These are phyloP conservation scores for Cichladusa arquata DNA, from an alignment of 2,113 vertebrate species.

Conservation along the genomic window DNA sequence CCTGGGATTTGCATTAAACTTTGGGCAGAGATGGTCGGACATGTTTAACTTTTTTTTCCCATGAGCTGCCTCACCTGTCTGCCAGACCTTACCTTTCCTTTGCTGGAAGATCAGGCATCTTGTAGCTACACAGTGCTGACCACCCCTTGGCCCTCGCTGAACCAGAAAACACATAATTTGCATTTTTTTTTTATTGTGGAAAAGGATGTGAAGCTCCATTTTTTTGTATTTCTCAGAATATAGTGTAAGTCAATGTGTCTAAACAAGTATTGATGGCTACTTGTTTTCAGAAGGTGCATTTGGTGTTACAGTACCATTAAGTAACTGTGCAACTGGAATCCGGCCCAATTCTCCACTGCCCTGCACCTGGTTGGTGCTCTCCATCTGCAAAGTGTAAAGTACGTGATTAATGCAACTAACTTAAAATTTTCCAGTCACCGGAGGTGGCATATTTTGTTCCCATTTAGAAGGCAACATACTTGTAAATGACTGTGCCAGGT, in stretches of 20 bases:
- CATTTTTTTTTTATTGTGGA: background rate
- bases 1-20: background rate
- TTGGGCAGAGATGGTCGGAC: background rate
- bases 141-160: background rate
- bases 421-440: constrained; percentile 12
- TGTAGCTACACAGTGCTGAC: background rate
- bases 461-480: background rate
- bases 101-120: background rate
- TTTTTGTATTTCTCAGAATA: background rate
- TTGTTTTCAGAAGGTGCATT: background rate
- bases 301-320: background rate
- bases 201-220: background rate
- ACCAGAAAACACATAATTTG: background rate
- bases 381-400: background rate
- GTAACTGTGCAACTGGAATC: background rate
- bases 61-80: background rate
- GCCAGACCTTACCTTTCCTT: background rate
- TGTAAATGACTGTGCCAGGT: constrained; percentile 42
- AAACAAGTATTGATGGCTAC: background rate
- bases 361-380: constrained; percentile 12
- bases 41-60: background rate
- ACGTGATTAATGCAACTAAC: constrained; percentile 27
- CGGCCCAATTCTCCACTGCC: background rate
- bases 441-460: background rate
- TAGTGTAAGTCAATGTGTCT: background rate